A percentile compares a stretch with the other conserved stretches of the same genome.
Conservation (phyloP, 2,113 vertebrate genomes). For the Podarcis cretensis region DNA sequence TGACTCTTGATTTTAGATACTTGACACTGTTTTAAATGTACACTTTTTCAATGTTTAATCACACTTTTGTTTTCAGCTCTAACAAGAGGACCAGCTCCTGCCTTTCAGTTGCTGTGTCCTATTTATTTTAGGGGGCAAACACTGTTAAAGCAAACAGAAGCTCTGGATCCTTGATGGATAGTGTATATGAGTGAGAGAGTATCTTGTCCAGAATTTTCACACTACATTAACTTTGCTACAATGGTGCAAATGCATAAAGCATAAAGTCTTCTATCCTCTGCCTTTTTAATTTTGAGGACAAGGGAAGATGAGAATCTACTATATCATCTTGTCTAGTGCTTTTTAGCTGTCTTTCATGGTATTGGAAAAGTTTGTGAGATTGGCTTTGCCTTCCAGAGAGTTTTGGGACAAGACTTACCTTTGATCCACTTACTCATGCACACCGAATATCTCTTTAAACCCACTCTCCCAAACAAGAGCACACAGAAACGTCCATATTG, state of each 20-base stretch:
- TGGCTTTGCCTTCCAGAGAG: background rate
- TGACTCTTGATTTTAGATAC: conserved; percentile 32
- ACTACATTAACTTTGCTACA: background rate
- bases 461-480: background rate
- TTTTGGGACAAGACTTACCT: background rate
- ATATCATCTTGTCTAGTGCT: background rate
- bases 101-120: no score
- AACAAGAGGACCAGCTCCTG: conserved; percentile 1
- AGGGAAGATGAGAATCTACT: background rate
- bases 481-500: background rate
- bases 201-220: background rate
- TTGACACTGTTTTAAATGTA: conserved; percentile 32
- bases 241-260: background rate
- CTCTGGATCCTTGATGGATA: background rate
- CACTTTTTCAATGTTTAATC: conserved; percentile 15
- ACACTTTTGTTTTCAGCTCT: conserved; percentile 1
- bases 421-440: background rate
- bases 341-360: background rate
- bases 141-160: background rate
- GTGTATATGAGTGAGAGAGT: background rate
- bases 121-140: background rate
- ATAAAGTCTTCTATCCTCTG: background rate
- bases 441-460: background rate
- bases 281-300: background rate
- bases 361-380: accelerated